Base-by-base conservation (phyloP, 1,140 invertebrate genomes). In the Nautilus pompilius region DNA sequence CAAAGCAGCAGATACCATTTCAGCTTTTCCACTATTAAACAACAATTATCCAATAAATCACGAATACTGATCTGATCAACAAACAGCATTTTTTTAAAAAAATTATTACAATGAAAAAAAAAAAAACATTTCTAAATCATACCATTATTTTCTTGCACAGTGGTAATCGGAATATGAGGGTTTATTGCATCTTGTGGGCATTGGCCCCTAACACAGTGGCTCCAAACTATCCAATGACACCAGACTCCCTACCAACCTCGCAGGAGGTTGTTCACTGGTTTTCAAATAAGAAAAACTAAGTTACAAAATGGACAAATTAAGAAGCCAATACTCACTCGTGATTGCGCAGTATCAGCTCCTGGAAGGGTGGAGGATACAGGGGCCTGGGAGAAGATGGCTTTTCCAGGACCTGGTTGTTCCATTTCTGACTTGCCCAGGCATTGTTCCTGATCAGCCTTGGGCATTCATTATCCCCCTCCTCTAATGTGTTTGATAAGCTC, bases 401-500 rank as follows among this genome's bases (percentile, higher is more conserved):
- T 60, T 10, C 22, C 33, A 24, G 57, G 22, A 24, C 60, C 45
- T 32, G 63, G 61, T 46, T 60, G 48, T 24, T 61, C 63, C 61
- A 53, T 53, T 53, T 53, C 17, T 20, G 49, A 26, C 24, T 24
- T 6, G 49, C 4, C 49, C 49, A 53, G 5, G 26, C 49, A 53
- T 53, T 53, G 26, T 28, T 53, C 26, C 49, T 22, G 6, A 28
- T 58, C 61, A 36, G 17, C 59, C 22, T 68, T 48, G 20, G 56
- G 48, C 56, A 60, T 4, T 61, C 65, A 36, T 68, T 58, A 58
- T 65, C 66, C 20, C 76, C 73, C 46, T 79, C 75, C 20, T 77
- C 72, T 41, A 79, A 55, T 5, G 74, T 77, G 60, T 79, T 74
- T 0, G 75, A 76, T 46, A 79, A 54, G 64, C 74, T 77, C 24